phyloP scores from a whole-genome alignment of 2,888 invertebrate species.

The Elaeidobius kamerunicus region DNA sequence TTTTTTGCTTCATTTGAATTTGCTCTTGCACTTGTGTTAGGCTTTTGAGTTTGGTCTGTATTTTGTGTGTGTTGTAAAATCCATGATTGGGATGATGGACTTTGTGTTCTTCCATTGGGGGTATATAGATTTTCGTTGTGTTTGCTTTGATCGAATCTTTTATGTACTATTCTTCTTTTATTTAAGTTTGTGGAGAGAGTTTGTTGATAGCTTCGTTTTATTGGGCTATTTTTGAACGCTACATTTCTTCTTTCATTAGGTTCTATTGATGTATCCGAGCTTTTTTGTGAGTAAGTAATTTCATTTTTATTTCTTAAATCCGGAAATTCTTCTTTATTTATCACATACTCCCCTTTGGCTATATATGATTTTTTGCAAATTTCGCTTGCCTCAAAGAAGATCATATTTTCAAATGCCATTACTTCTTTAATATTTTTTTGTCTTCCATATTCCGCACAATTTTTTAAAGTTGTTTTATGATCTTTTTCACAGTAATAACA shows the following conservation, averaged over 20 bases:
- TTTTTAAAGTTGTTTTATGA: not conserved
- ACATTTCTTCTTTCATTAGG: not conserved
- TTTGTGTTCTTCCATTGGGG: not conserved
- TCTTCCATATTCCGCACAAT: not conserved
- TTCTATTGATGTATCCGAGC: not conserved
- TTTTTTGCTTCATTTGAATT: too few relatives aligned
- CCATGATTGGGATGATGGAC: not conserved
- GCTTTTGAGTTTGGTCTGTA: not conserved
- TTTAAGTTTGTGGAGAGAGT: too few relatives aligned
- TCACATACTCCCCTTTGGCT: not conserved
- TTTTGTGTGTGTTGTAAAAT: not conserved
- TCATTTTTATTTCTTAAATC: too few relatives aligned
- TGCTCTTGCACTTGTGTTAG: not conserved
- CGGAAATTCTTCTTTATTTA: not conserved
- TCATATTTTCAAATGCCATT: not conserved
- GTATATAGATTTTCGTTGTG: not conserved
- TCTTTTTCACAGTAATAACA: not conserved
- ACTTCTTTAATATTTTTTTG: constrained; percentile 9
- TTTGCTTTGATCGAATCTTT: not conserved
- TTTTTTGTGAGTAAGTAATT: not conserved
- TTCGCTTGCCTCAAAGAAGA: constrained; percentile 1
- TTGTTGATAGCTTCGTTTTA: too few relatives aligned
- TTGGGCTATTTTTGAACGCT: not conserved
- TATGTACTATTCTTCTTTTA: not conserved
- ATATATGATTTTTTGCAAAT: not conserved